phyloP scores from a whole-genome alignment of 2,888 invertebrate genomes.

The Agrochola lychnidis region DNA sequence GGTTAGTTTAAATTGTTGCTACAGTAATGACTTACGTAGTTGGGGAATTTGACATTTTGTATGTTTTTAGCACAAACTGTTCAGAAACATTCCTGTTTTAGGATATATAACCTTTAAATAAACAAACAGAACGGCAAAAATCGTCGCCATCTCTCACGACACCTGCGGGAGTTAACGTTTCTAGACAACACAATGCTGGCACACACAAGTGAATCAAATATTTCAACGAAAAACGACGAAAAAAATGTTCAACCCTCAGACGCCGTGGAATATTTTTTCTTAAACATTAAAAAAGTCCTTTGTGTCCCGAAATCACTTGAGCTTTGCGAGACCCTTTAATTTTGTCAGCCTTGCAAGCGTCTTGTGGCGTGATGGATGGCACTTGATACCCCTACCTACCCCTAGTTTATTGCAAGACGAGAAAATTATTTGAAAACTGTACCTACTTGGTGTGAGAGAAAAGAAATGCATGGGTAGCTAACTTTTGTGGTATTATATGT shows the following conservation, averaged over 20 bases:
- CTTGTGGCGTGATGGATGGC: conserved; percentile 53
- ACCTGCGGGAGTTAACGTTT: not conserved
- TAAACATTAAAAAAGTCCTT: conserved; percentile 49
- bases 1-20: not conserved
- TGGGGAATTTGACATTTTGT: not conserved
- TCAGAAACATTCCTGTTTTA: not conserved
- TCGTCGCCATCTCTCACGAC: not conserved
- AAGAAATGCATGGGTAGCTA: not conserved
- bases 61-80: not conserved
- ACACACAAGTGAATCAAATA: conserved; percentile 14
- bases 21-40: not conserved
- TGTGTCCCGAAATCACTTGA: conserved; percentile 63
- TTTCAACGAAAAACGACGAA: conserved; percentile 4
- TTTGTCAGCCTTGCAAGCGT: conserved; percentile 58
- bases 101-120: not conserved
- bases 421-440: conserved; percentile 26
- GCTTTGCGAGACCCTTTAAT: conserved; percentile 51
- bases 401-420: conserved; percentile 33
- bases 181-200: not conserved
- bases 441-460: not conserved
- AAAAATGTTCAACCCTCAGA: conserved; percentile 13
- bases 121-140: conserved; percentile 13
- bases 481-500: not conserved
- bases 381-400: conserved; percentile 42
- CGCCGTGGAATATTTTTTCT: conserved; percentile 33